phyloP scores from a whole-genome alignment of 2,113 vertebrate genomes.

The Corythaixoides concolor region DNA sequence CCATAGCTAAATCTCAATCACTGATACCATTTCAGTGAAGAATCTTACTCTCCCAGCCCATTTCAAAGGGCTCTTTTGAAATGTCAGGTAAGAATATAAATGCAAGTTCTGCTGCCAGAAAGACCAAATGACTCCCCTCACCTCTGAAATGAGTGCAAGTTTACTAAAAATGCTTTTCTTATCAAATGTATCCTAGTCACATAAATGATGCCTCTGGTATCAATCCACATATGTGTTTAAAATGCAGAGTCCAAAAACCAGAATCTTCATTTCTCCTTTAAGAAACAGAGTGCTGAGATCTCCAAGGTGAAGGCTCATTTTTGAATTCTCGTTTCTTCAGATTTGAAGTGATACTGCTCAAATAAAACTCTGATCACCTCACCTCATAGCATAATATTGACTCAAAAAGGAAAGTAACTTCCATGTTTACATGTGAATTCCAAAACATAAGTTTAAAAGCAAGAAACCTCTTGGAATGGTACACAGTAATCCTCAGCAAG shows the following conservation, averaged over 20 bases:
- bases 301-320: constrained; percentile 22
- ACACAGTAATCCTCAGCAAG: background rate
- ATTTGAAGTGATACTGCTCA: background rate
- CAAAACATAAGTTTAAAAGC: constrained; percentile 8
- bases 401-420: background rate
- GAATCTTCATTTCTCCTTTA: constrained; percentile 24
- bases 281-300: background rate
- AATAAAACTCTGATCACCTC: background rate
- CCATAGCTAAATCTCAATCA: background rate
- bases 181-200: background rate
- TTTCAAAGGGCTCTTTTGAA: background rate
- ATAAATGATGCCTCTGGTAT: background rate
- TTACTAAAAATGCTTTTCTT: background rate
- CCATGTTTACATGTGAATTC: background rate
- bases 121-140: background rate
- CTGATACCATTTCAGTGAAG: background rate
- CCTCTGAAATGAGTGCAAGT: background rate
- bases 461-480: background rate
- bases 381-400: background rate
- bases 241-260: background rate
- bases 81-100: background rate
- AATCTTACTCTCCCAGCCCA: background rate
- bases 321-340: constrained; percentile 13
- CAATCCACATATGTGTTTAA: background rate
- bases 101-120: background rate